Evolutionary conservation across 2,888 invertebrate species (phyloP), one percentile per base, ranked within the genome.

Genomic region (Lacanobia wlatinum): DNA sequence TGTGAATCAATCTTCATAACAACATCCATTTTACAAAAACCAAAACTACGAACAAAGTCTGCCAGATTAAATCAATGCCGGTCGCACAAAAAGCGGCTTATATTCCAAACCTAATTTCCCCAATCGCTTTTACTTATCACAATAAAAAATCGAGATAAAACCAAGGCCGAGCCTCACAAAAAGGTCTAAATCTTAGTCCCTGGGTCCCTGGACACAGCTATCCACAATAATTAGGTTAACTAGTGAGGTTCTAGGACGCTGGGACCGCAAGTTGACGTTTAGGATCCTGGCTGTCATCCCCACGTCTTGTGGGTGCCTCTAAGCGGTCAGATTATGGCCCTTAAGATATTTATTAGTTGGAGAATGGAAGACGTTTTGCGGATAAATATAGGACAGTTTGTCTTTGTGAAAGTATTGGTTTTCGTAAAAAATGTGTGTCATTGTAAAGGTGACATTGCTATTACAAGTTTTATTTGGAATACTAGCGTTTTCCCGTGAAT

Each of bases 201-300:
- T 18, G 50, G 43, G 60, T 64, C 70, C 63, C 73, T 60, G 55
- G 65, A 61, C 50, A 28, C 59, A 61, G 60, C 55, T 72, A 64
- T 61, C n/a, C 38, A 61, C 70, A 79, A 69, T 68, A 83, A 84
- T 80, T 84, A 70, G 60, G 67, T 64, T 67, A 74, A 71, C 63
- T 73, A 79, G 82, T 78, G 75, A 73, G 71, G 72, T 67, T 67
- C 71, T 56, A 52, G 64, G 46, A 64, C 76, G 55, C 48, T 56
- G 67, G 80, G 64, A 66, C 66, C 23, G 55, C 81, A 77, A 69
- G n/a, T 55, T 78, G 75, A 63, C 80, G 58, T 70, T 69, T 64
- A 48, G 61, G 65, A 77, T 67, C 66, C 50, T 18, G 0, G 23
- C 80, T 82, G 83, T 77, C 80, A 73, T 70, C 59, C 80, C 80